phyloP scores from a whole-genome alignment of 1,140 invertebrate genomes.

The Liolophura sinensis region DNA sequence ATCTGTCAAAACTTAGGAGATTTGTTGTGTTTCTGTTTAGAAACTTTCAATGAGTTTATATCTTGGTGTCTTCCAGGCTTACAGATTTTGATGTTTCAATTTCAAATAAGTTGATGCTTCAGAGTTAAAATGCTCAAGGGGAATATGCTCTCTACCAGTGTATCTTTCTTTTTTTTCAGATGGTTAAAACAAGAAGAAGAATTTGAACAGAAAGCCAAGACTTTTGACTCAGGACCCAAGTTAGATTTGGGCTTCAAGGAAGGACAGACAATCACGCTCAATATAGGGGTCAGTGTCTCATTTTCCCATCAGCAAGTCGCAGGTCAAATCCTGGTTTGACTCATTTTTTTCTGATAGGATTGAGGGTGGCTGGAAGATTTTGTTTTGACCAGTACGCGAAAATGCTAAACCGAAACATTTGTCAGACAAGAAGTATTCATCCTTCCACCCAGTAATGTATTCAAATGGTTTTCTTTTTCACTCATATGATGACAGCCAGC shows the following conservation, averaged over 20 bases:
- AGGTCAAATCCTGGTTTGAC: constrained; percentile 43
- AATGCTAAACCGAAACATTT: background rate
- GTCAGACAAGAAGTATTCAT: background rate
- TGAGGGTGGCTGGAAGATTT: constrained; percentile 2
- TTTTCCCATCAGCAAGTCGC: constrained; percentile 27
- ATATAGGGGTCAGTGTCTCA: constrained; percentile 81
- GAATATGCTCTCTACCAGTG: no score
- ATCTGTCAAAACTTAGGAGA: no score
- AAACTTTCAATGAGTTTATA: no score
- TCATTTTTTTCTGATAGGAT: background rate
- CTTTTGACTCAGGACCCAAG: constrained; percentile 65
- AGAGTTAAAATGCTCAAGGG: no score
- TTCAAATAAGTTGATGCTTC: no score
- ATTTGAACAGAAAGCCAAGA: constrained; percentile 61
- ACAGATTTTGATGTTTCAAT: no score
- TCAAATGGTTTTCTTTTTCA: background rate
- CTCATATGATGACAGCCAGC: no score
- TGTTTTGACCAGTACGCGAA: background rate
- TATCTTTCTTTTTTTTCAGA: constrained; percentile 30
- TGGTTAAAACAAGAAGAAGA: constrained; percentile 89
- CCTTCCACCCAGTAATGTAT: background rate
- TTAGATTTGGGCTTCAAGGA: constrained; percentile 97
- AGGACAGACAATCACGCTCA: constrained; percentile 98
- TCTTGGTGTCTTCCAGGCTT: no score
- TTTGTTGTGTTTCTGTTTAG: no score